Percentiles rank a stretch among this genome's conserved stretches.
phyloP scores from a whole-genome alignment of 2,797 vertebrate genomes.

The Falco cherrug region DNA sequence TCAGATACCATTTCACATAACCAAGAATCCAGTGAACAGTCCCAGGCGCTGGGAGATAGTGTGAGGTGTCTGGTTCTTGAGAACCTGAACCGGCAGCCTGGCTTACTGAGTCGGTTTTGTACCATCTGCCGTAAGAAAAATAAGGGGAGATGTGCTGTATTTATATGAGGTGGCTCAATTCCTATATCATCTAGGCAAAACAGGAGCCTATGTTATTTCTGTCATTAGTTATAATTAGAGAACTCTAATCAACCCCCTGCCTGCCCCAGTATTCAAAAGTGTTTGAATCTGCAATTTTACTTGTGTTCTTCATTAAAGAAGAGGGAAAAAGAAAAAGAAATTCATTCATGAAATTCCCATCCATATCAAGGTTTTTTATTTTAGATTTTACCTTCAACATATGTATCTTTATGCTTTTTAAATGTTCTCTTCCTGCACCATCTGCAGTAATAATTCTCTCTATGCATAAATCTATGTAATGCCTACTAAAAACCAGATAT shows the following conservation, averaged over 20 bases:
- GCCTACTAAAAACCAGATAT: neutral
- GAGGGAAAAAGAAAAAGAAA: slow-evolving; percentile 30
- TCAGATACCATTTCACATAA: fast-evolving
- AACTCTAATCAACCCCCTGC: slow-evolving; percentile 68
- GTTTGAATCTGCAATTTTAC: slow-evolving; percentile 58
- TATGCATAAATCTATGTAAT: neutral
- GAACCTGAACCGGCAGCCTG: neutral
- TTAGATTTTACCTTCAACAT: neutral
- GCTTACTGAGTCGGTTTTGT: neutral
- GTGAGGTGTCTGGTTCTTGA: neutral
- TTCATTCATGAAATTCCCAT: slow-evolving; percentile 50
- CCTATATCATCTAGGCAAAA: slow-evolving; percentile 24
- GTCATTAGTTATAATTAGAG: slow-evolving; percentile 69
- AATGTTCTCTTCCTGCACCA: neutral
- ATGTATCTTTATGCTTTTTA: neutral
- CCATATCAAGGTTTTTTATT: neutral
- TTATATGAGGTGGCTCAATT: neutral
- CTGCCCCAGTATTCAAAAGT: slow-evolving; percentile 47
- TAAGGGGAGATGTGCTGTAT: neutral
- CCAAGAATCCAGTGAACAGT: fast-evolving
- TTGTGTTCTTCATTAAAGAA: slow-evolving; percentile 45
- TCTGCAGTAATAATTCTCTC: neutral
- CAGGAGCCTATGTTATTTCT: slow-evolving; percentile 57
- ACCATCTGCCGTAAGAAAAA: neutral
- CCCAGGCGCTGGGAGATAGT: neutral